Percentiles rank a stretch among this genome's conserved stretches.
Conservation (phyloP, 37 sponge, comb jelly and placozoan species). For the Spongia lamella region DNA sequence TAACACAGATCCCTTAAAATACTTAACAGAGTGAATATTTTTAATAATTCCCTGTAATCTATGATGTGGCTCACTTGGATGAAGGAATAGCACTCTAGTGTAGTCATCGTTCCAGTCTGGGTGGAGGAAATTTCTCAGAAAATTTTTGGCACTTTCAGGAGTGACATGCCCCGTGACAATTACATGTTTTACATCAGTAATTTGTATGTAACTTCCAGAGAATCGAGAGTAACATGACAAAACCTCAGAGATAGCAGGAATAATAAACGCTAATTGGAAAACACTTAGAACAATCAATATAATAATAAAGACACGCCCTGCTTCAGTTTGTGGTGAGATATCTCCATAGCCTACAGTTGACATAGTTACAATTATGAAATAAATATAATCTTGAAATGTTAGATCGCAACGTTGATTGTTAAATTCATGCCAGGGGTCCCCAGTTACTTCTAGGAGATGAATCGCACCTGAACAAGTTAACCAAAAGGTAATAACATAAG, state of each 20-base stretch:
- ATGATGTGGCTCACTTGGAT: constrained; percentile 38
- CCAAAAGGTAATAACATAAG: constrained; percentile 51
- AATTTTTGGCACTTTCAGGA: constrained; percentile 21
- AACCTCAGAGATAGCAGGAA: constrained; percentile 41
- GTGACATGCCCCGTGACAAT: constrained; percentile 77
- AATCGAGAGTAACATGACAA: constrained; percentile 29
- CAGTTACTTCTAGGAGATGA: constrained; percentile 65
- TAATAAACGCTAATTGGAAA: constrained; percentile 42
- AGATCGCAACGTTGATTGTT: background rate
- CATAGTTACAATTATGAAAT: constrained; percentile 79
- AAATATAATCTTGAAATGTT: constrained; percentile 38
- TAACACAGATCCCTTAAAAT: constrained; percentile 58
- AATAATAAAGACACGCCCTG: constrained; percentile 61
- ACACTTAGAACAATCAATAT: constrained; percentile 76
- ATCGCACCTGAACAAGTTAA: constrained; percentile 60
- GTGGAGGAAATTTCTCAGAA: constrained; percentile 79
- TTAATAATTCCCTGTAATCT: constrained; percentile 46
- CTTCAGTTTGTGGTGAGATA: constrained; percentile 48
- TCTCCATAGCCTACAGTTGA: constrained; percentile 93
- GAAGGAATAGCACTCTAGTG: constrained; percentile 68
- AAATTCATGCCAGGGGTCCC: constrained; percentile 75
- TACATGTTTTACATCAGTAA: constrained; percentile 40
- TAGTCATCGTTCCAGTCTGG: constrained; percentile 48
- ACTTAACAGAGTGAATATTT: constrained; percentile 56
- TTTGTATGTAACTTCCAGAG: constrained; percentile 12